Evolutionary conservation across 2,888 invertebrate species (phyloP).

Genomic region (Spatulosminthurus flaviceps): DNA sequence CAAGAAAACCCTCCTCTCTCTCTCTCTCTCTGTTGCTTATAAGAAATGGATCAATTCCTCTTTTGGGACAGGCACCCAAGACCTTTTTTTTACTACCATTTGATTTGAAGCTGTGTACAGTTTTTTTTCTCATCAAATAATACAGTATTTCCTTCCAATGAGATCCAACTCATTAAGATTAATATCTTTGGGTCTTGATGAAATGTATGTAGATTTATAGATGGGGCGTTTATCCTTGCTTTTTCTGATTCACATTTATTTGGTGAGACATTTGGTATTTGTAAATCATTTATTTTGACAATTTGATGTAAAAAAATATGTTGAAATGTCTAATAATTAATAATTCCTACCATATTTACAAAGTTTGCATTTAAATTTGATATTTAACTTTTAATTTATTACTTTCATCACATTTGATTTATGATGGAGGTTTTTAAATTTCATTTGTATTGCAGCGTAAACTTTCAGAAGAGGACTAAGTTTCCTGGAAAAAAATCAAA

Average conservation of each 20-base stretch:
- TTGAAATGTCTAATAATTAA: not conserved
- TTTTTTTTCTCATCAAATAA: no score
- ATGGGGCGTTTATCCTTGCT: no score
- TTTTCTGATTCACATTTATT: no score
- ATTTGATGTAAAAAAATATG: no score
- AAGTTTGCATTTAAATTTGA: constrained; percentile 4
- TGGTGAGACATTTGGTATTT: no score
- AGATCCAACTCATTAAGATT: no score
- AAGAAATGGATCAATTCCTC: not conserved
- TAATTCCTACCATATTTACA: not conserved
- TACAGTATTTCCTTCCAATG: no score
- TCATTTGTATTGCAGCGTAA: not conserved
- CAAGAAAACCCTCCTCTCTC: no score
- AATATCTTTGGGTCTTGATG: no score
- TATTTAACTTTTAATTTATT: not conserved
- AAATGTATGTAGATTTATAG: no score
- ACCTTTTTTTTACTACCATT: not conserved
- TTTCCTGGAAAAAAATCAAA: not conserved
- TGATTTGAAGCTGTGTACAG: no score
- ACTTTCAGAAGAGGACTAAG: not conserved
- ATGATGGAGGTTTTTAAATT: not conserved
- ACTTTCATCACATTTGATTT: not conserved
- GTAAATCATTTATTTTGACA: no score
- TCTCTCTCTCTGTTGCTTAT: not conserved
- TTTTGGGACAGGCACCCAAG: not conserved